Evolutionary conservation across 2,888 invertebrate species (phyloP), one percentile per base, ranked within the genome.

Genomic region (Lucinisca nassula): DNA sequence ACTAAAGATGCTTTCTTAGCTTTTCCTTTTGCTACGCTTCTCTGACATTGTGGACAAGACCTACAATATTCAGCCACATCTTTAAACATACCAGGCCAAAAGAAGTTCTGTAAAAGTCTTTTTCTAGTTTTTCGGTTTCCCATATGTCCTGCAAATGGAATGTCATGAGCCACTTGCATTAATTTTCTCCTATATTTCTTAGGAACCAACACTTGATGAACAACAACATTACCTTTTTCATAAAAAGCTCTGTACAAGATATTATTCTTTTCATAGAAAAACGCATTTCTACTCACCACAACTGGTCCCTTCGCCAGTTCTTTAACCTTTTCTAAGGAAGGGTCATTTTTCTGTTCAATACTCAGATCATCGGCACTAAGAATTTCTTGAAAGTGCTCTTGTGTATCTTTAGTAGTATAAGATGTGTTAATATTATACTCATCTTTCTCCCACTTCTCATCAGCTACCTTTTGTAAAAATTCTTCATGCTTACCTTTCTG

Each of bases 21-120:
- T 45, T 35, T 74, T 1, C 74, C 74, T 40, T 74, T 74, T 27
- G 40, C 74, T 45, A 8, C 6, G n/a, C 74, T 74, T 24, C n/a
- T 74, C 30, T 74, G 74, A 74, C 74, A 74, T 35, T 40, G 45
- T 49, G 40, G n/a, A 14, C 74, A 74, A 24, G 40, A 38, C 24
- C 27, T 74, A 40, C 38, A 38, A 45, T n/a, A 74, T 1, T 40
- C 1, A n/a, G 74, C 74, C 12, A 74, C 45, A 74, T 74, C 40
- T 14, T 45, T 74, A 30, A 74, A 74, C 17, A 74, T 40, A 24
- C 74, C 74, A 45, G 74, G 74, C 74, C 74, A 74, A 24, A 17
- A 74, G n/a, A 74, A 74, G n/a, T 45, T 45, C 35, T 40, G 49
- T 30, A 74, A 17, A n/a, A 74, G 38, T 40, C 74, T 40, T 6